Base-by-base conservation (phyloP, 2,888 invertebrate genomes). In the Minunthozetes semirufus region DNA sequence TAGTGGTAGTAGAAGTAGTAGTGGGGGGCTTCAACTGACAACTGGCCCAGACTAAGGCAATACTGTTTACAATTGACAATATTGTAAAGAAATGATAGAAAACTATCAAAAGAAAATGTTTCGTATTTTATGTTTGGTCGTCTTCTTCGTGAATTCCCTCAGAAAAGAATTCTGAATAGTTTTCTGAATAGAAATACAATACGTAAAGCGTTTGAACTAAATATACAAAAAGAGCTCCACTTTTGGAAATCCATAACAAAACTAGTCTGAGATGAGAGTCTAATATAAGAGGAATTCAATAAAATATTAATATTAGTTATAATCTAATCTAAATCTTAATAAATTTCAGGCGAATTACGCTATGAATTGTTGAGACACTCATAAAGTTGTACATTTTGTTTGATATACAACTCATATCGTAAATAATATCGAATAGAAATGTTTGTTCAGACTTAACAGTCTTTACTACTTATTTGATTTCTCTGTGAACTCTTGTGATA, bases 1-100 rank as follows among this genome's bases (percentile, higher is more conserved):
- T 48, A n/a, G 42, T 42, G 42, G 6, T 42, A n/a, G n/a, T n/a
- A n/a, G n/a, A n/a, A n/a, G n/a, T 42, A 13, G 25, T 61, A 61
- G 61, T 63, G 61, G 61, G 61, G 61, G 61, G 61, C 29, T 63
- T 63, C 13, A 25, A 25, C 61, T 63, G 61, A 63, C 61, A 63
- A 63, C 61, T 63, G 61, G 61, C 61, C 29, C 29, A 63, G 25
- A 29, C 61, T 22, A 9, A 61, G 8, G n/a, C 53, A 46, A 48
- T 48, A 48, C n/a, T 15, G 17, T 56, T 22, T 56, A 56, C 56
- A 19, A 22, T 56, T 11, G 9, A 5, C 56, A 19, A 56, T 56
- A 19, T 3, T 9, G 22, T 9, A 1, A 17, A 63, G 29, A 25
- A 63, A 9, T 63, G 2, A 19, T 25, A 11, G n/a, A 59, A 59